Conservation (phyloP, 2,888 invertebrate genomes). For the Gandaritis pyraliata region DNA sequence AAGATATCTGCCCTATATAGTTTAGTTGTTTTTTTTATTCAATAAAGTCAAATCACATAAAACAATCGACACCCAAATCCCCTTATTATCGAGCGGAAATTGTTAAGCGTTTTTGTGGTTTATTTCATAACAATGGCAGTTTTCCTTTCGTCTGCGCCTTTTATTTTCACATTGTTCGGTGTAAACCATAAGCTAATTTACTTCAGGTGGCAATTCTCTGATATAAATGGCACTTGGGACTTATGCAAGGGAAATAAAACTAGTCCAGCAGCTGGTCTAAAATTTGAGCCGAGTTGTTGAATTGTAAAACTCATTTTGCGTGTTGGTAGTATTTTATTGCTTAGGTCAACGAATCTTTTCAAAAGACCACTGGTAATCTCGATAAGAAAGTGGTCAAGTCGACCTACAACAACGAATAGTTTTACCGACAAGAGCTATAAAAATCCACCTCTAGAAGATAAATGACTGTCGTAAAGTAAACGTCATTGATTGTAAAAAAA, state of each 20-base stretch:
- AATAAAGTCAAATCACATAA: conserved; percentile 7
- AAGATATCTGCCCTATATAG: neutral
- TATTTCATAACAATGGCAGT: conserved; percentile 56
- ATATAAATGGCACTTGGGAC: conserved; percentile 19
- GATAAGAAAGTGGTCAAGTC: no score
- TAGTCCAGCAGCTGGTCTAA: neutral
- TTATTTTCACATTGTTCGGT: conserved; percentile 44
- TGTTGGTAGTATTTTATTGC: neutral
- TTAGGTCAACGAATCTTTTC: neutral
- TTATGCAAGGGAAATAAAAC: conserved; percentile 26
- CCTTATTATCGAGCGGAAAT: conserved; percentile 42
- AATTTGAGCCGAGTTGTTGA: neutral
- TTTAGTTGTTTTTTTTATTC: neutral
- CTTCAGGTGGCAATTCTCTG: conserved; percentile 5
- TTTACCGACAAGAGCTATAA: no score
- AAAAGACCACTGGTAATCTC: no score
- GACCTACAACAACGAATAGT: no score
- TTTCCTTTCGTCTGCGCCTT: conserved; percentile 49
- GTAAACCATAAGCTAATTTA: conserved; percentile 28
- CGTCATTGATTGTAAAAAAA: no score
- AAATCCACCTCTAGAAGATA: no score
- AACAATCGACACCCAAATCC: conserved; percentile 21
- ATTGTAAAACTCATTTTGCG: neutral
- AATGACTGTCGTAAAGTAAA: no score
- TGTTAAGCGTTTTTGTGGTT: conserved; percentile 47